Conservation (phyloP, 2,113 vertebrate genomes). For the Excalfactoria chinensis region DNA sequence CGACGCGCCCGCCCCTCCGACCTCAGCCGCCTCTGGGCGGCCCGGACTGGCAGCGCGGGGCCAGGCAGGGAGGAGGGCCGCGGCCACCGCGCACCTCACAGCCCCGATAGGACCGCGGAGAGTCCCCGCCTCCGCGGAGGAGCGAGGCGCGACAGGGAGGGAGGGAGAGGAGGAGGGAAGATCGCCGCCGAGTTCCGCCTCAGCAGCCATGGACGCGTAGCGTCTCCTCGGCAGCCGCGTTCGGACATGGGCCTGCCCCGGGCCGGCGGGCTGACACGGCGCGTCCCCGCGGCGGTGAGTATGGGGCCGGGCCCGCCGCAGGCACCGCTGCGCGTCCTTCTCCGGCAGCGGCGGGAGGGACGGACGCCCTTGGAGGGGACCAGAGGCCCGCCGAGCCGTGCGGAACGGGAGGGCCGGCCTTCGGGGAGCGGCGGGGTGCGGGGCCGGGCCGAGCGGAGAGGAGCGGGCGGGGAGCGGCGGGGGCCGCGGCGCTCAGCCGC, state of each 20-base stretch:
- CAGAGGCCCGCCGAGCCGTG: neutral
- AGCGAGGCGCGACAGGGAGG: neutral
- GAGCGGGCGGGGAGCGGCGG: neutral
- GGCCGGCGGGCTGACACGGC: neutral
- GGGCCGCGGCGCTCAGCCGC: neutral
- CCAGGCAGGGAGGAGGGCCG: too few relatives aligned
- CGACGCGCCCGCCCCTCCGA: too few relatives aligned
- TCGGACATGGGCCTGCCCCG: slow-evolving; percentile 60
- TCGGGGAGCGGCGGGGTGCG: neutral
- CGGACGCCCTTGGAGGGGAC: neutral
- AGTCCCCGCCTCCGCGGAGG: slow-evolving; percentile 22
- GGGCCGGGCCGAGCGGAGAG: neutral
- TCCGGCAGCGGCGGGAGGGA: neutral
- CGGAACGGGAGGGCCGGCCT: neutral
- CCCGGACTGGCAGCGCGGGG: too few relatives aligned
- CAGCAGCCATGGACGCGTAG: slow-evolving; percentile 51
- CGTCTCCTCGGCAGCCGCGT: neutral
- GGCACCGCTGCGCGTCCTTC: neutral
- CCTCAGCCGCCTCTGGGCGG: too few relatives aligned
- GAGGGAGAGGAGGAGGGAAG: too few relatives aligned
- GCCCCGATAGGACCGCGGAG: neutral
- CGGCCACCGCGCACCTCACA: too few relatives aligned
- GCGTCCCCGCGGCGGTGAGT: slow-evolving; percentile 36
- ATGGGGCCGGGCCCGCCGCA: neutral
- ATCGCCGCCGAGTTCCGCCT: slow-evolving; percentile 15